These are phyloP conservation scores for Cotesia glomerata DNA, from an alignment of 1,140 invertebrate genomes.

Conservation along the genomic window DNA sequence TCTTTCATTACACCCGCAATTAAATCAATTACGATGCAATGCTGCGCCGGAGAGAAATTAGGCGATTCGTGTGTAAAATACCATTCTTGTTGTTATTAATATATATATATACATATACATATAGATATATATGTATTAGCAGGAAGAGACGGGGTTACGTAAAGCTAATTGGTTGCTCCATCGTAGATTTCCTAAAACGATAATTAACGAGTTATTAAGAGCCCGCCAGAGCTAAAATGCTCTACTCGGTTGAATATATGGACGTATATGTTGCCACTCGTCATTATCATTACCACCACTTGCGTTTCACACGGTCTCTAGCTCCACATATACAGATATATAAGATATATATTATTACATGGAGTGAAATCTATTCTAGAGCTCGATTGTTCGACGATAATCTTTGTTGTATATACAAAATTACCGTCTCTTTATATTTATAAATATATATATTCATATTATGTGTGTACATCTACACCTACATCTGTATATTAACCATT, in stretches of 20 bases:
- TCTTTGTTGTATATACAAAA: background rate
- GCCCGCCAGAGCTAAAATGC: background rate
- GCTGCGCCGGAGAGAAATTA: constrained; percentile 49
- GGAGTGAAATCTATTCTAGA: constrained; percentile 6
- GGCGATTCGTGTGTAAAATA: constrained; percentile 3
- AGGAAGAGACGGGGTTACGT: constrained; percentile 48
- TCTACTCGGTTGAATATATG: background rate
- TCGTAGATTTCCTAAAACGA: constrained; percentile 63
- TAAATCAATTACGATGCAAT: constrained; percentile 56
- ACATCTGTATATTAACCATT: too few species aligned
- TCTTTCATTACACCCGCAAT: constrained; percentile 44
- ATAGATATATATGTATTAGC: background rate
- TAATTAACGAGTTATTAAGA: constrained; percentile 64
- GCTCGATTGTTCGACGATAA: constrained; percentile 6
- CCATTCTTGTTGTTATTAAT: background rate
- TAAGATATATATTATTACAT: too few species aligned
- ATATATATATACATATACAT: too few species aligned
- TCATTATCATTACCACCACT: background rate
- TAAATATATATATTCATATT: background rate
- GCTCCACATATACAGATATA: too few species aligned
- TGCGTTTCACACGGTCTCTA: constrained; percentile 13
- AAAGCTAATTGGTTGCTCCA: constrained; percentile 40
- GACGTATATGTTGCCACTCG: background rate
- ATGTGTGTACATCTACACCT: too few species aligned
- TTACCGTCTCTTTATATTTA: background rate